Evolutionary conservation across 2,888 invertebrate species (phyloP), one percentile per base, ranked within the genome.

Genomic region (Mythimna vitellina): DNA sequence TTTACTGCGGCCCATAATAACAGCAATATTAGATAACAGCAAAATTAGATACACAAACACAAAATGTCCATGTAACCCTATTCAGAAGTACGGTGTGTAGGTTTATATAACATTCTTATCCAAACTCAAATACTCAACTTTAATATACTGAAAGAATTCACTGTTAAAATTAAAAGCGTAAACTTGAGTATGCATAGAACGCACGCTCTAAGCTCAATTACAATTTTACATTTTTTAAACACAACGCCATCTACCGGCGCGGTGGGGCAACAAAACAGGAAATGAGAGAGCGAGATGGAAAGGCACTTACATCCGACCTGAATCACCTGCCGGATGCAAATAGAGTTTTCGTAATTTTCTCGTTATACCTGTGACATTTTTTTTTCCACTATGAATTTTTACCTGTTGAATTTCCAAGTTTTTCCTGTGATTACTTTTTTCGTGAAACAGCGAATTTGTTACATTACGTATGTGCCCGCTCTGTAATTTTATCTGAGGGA

Each of bases 341-440:
- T 85, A 88, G 87, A 89, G 88, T 89, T 90, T 90, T 88, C 83
- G 87, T 90, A 91, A 90, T 89, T 90, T 88, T 86, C 86, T 79
- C 84, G 82, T 87, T 87, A 84, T 80, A 86, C 83, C 81, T 82
- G 78, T 57, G 69, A 61, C 58, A 38, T 66, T 82, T 86, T 83
- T 80, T 80, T 46, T 76, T 53, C 35, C 38, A 72, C 71, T 70
- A 67, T 81, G 70, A 81, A 78, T 80, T 85, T 87, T 86, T 81
- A 90, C 90, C 88, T 90, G 90, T 91, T 89, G 89, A 88, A 76
- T 86, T 86, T 82, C 65, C 62, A 81, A 81, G 77, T 73, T 82
- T 76, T 68, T 61, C 53, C 54, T 71, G 49, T 38, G 56, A 69
- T 60, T 54, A 64, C 25, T 4, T 65, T 65, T 61, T 75, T 35